phyloP scores from a whole-genome alignment of 2,113 vertebrate species.

The Thamnaconus septentrionalis region DNA sequence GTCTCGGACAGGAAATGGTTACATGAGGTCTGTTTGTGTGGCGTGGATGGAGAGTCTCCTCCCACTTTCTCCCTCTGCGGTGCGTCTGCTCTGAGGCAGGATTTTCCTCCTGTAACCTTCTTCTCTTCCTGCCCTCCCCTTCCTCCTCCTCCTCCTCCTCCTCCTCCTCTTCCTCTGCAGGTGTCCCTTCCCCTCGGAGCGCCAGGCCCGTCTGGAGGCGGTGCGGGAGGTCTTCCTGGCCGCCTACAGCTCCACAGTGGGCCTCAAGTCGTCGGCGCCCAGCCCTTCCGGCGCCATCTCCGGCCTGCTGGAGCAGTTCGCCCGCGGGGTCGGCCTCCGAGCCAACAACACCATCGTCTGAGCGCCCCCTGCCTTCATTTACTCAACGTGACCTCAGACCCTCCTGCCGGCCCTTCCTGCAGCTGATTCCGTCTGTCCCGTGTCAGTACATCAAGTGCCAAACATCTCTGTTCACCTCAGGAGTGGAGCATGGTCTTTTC shows the following conservation, averaged over 20 bases:
- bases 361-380: slow-evolving; percentile 50
- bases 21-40: too few relatives aligned
- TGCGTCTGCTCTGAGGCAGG: neutral
- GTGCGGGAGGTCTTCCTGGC: slow-evolving; percentile 91
- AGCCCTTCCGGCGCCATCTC: slow-evolving; percentile 91
- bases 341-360: slow-evolving; percentile 84
- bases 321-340: slow-evolving; percentile 89
- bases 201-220: slow-evolving; percentile 88
- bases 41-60: too few relatives aligned
- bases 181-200: slow-evolving; percentile 77
- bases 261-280: slow-evolving; percentile 82
- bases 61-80: neutral
- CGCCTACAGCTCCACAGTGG: slow-evolving; percentile 91
- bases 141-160: neutral
- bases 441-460: too few relatives aligned
- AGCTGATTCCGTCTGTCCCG: too few relatives aligned
- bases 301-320: slow-evolving; percentile 94
- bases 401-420: slow-evolving; percentile 1
- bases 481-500: slow-evolving; percentile 30
- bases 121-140: neutral
- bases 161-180: slow-evolving; percentile 35
- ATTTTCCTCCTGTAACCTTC: neutral
- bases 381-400: neutral
- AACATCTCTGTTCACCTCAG: slow-evolving; percentile 48
- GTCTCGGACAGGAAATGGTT: too few relatives aligned